Conservation (phyloP, 2,113 vertebrate genomes). For the Tringa solitaria region DNA sequence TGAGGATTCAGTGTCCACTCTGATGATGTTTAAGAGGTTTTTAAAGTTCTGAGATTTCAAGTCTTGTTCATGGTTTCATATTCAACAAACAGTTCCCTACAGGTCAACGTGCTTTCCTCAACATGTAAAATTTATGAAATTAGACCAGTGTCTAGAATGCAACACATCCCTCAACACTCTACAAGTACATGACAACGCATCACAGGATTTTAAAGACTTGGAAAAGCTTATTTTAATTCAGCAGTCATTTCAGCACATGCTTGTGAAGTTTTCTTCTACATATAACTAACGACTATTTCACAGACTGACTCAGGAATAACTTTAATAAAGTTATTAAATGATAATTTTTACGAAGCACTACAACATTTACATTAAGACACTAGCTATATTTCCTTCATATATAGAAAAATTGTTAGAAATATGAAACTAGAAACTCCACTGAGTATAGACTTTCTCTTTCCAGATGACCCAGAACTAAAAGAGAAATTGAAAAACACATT, state of each 20-base stretch:
- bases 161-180: background rate
- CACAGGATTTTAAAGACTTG: background rate
- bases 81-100: background rate
- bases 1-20: background rate
- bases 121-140: background rate
- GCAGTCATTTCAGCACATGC: background rate
- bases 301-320: background rate
- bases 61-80: background rate
- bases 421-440: background rate
- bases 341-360: background rate
- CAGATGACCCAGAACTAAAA: background rate
- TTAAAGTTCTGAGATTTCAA: background rate
- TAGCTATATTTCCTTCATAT: background rate
- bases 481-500: background rate
- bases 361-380: background rate
- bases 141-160: background rate
- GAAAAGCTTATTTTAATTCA: background rate
- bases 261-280: background rate
- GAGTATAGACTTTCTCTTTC: background rate
- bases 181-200: background rate
- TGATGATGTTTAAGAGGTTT: background rate
- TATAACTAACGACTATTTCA: background rate
- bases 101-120: background rate
- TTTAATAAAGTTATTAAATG: background rate
- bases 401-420: background rate